Evolutionary conservation across 2,888 invertebrate species (phyloP).

Genomic region (Graphium colonna): DNA sequence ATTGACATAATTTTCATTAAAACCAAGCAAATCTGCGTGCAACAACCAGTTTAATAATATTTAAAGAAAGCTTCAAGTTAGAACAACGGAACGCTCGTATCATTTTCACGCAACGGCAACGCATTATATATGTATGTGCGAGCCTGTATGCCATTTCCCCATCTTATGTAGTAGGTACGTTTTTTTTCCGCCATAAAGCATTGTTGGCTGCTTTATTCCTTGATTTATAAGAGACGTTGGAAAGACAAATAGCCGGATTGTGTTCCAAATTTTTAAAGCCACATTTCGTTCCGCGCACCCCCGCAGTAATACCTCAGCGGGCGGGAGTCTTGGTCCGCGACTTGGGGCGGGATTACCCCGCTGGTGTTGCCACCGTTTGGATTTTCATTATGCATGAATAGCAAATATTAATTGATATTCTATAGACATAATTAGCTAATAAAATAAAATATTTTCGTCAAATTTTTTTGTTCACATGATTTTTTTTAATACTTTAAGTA

Average conservation of each 20-base stretch:
- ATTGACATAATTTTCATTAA: no score
- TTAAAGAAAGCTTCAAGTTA: slow-evolving; percentile 12
- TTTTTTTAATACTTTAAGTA: no score
- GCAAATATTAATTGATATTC: background rate
- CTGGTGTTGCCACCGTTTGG: slow-evolving; percentile 13
- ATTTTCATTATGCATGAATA: background rate
- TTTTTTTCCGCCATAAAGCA: slow-evolving; percentile 81
- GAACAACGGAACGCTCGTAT: slow-evolving; percentile 36
- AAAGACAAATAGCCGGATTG: slow-evolving; percentile 89
- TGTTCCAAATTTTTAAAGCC: slow-evolving; percentile 90
- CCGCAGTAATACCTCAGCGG: slow-evolving; percentile 55
- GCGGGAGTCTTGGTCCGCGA: slow-evolving; percentile 48
- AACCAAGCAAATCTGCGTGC: no score
- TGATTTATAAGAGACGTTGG: slow-evolving; percentile 87
- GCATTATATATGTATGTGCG: slow-evolving; percentile 69
- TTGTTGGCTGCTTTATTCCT: slow-evolving; percentile 83
- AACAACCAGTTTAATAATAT: background rate
- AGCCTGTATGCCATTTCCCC: slow-evolving; percentile 75
- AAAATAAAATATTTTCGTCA: no score
- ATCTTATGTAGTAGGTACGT: slow-evolving; percentile 75
- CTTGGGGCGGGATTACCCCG: slow-evolving; percentile 14
- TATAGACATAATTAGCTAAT: no score
- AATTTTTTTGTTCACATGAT: no score
- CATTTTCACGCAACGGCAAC: slow-evolving; percentile 65
- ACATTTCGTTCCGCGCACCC: slow-evolving; percentile 84